Conservation (phyloP, 2,797 vertebrate genomes). For the Alauda arvensis region DNA sequence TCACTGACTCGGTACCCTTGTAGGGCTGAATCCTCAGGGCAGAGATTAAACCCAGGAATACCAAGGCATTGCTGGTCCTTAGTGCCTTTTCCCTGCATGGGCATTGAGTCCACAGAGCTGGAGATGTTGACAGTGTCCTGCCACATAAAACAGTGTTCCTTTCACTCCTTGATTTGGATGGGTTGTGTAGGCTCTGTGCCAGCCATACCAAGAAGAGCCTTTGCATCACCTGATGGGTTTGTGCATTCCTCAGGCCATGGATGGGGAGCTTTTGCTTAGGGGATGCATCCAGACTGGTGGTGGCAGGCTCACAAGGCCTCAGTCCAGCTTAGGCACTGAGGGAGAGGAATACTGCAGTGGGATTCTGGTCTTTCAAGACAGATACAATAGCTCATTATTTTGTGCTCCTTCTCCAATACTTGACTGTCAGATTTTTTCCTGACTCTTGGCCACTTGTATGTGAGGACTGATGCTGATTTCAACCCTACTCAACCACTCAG, state of each 20-base stretch:
- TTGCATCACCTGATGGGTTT: not conserved
- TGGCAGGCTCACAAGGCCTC: fast-evolving
- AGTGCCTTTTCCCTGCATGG: slow-evolving; percentile 19
- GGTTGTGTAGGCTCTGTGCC: not conserved
- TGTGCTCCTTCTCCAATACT: not conserved
- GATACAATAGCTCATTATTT: not conserved
- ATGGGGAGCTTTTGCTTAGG: not conserved
- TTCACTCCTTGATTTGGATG: not conserved
- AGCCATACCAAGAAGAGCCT: not conserved
- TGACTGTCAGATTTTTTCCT: not conserved
- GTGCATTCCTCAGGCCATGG: not conserved
- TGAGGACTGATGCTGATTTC: not conserved
- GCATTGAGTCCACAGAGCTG: not conserved
- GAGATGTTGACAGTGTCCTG: not conserved
- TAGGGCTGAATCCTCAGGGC: slow-evolving; percentile 46
- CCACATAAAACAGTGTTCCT: not conserved
- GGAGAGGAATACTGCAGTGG: not conserved
- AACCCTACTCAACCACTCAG: not conserved
- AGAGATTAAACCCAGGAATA: slow-evolving; percentile 37
- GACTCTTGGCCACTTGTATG: not conserved
- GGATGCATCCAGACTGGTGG: not conserved
- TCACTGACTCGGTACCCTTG: fast-evolving
- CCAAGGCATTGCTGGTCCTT: slow-evolving; percentile 4
- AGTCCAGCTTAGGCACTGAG: not conserved
- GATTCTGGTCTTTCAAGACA: not conserved